phyloP scores from a whole-genome alignment of 2,888 invertebrate species.

The Vanessa cardui region DNA sequence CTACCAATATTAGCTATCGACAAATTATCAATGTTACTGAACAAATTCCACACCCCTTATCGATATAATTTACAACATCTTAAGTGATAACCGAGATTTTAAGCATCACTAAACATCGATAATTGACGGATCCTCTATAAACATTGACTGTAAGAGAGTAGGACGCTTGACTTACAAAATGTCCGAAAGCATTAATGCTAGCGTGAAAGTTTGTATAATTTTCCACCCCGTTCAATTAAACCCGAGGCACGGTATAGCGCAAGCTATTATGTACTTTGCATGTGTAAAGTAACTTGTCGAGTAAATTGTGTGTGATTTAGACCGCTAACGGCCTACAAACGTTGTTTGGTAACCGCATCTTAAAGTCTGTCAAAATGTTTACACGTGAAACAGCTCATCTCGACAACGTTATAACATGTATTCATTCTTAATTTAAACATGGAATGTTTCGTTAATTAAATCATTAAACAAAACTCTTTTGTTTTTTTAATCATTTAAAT shows the following conservation, averaged over 20 bases:
- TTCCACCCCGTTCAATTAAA: slow-evolving; percentile 57
- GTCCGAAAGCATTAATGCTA: slow-evolving; percentile 57
- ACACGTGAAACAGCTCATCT: slow-evolving; percentile 18
- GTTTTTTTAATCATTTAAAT: too few species aligned
- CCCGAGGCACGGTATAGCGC: slow-evolving; percentile 50
- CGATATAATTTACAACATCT: slow-evolving; percentile 28
- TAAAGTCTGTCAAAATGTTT: slow-evolving; percentile 32
- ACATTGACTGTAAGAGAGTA: slow-evolving; percentile 64
- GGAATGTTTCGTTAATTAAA: too few species aligned
- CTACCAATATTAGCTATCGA: background rate
- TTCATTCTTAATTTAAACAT: too few species aligned
- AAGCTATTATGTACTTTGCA: slow-evolving; percentile 31
- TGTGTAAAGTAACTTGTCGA: slow-evolving; percentile 38
- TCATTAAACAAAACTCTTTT: too few species aligned
- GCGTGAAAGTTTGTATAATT: slow-evolving; percentile 64
- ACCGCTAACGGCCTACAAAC: slow-evolving; percentile 35
- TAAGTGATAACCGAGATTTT: slow-evolving; percentile 54
- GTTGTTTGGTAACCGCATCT: slow-evolving; percentile 23
- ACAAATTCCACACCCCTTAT: slow-evolving; percentile 13
- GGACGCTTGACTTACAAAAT: slow-evolving; percentile 42
- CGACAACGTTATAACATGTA: background rate
- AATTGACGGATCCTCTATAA: slow-evolving; percentile 77
- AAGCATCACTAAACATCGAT: slow-evolving; percentile 74
- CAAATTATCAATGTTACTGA: background rate
- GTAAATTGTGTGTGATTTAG: slow-evolving; percentile 53